Percentiles rank a stretch among this genome's conserved stretches.
These are phyloP conservation scores for Gavia stellata DNA, from an alignment of 2,113 vertebrate species.

Conservation along the genomic window DNA sequence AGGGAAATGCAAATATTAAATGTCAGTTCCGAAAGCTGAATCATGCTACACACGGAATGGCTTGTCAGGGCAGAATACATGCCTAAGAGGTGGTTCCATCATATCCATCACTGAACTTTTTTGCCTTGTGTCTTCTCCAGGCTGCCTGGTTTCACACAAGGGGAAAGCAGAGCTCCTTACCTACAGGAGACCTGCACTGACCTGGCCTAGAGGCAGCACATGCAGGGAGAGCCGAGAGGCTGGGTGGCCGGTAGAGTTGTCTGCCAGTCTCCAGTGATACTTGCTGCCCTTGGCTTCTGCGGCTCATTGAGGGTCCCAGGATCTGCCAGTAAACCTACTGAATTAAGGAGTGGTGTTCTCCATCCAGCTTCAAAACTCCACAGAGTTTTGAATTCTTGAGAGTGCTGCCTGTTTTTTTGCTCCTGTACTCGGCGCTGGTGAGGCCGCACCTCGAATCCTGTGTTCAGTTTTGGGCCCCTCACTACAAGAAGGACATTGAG, in stretches of 20 bases:
- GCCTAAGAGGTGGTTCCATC: neutral
- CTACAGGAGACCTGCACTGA: neutral
- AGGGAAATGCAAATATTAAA: neutral
- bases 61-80: neutral
- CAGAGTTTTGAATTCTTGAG: neutral
- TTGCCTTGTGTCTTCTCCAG: neutral
- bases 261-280: neutral
- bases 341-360: neutral
- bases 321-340: neutral
- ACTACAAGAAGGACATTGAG: no score
- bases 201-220: neutral
- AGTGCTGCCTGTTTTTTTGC: neutral
- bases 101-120: neutral
- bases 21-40: neutral
- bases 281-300: neutral
- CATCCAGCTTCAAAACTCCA: neutral
- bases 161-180: neutral
- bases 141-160: neutral
- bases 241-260: neutral
- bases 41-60: neutral
- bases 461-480: no score
- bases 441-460: no score
- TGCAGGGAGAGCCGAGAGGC: accelerated
- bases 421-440: no score
- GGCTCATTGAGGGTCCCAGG: neutral